Evolutionary conservation across 2,113 vertebrate species (phyloP), one percentile per base, ranked within the genome.

Genomic region (Corydoras sp.): DNA sequence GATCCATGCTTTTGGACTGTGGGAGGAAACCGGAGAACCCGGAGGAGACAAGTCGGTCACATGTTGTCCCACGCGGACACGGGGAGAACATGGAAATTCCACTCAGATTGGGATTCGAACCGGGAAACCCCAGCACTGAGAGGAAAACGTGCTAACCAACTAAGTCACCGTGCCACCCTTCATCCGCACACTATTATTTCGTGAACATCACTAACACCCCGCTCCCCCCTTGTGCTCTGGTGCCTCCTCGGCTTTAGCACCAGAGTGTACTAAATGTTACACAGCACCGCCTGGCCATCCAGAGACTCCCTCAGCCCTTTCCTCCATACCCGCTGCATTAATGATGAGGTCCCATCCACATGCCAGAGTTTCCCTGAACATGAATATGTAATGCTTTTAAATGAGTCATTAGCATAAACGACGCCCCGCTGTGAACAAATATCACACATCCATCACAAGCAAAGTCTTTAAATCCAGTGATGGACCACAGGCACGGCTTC

Each of bases 351-450:
- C 86, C 88, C 84, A 91, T 90, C 93, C 89, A 91, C 90, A 88
- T 89, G 89, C 91, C 89, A 18, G 24, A 74, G 53, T 56, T 92
- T 96, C 94, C 94, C 93, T 90, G 90, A 91, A 93, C 95, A 98
- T 97, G 95, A 97, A 97, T 98, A 95, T 92, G 86, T 96, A 95
- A 98, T 98, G 94, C 88, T 90, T 87, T 87, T 90, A 95, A 96
- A 95, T 94, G 92, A 96, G 93, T 93, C 93, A 95, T 93, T 94
- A 92, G 93, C 92, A 93, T 89, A 91, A 93, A 89, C 88, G 91
- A 96, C 91, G 87, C 91, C 93, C 91, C 91, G 88, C 92, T 74
- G 92, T 93, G 92, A 94, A 93, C 94, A 96, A 95, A 97, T 94
- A 94, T 93, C 93, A 93, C 91, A 91, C 92, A 95, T 93, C 92